These are phyloP conservation scores for Xenopus borealis DNA, from an alignment of 2,113 vertebrate species.

Conservation along the genomic window DNA sequence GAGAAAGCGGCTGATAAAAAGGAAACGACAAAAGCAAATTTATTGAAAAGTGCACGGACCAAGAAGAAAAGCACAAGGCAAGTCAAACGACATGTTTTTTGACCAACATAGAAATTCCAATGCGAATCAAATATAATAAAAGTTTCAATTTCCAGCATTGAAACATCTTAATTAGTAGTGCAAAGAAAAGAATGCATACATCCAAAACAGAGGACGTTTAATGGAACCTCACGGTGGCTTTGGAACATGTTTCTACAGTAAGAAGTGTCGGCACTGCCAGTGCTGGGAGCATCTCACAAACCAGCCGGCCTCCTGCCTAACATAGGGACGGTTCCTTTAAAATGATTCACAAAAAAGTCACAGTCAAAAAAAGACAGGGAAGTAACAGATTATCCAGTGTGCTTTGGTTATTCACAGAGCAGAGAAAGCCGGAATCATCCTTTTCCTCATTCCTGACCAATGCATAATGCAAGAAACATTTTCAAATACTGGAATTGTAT, in stretches of 20 bases:
- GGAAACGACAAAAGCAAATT: conserved; percentile 61
- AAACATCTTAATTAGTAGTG: conserved; percentile 72
- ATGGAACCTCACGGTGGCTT: neutral
- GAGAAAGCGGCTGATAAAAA: neutral
- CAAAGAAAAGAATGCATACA: conserved; percentile 62
- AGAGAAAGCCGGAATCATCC: neutral
- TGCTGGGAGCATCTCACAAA: conserved; percentile 2
- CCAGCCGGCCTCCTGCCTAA: neutral
- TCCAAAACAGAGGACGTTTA: conserved; percentile 52
- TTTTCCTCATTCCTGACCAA: too few relatives aligned
- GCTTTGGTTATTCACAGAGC: conserved; percentile 56
- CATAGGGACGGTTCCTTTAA: conserved; percentile 46
- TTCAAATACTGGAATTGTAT: neutral
- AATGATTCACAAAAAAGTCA: conserved; percentile 41
- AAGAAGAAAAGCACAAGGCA: conserved; percentile 61
- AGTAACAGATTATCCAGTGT: conserved; percentile 33
- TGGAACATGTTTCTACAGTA: conserved; percentile 1
- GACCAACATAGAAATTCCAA: conserved; percentile 59
- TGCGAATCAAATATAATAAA: conserved; percentile 68
- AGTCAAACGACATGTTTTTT: conserved; percentile 54
- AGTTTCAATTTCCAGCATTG: conserved; percentile 86
- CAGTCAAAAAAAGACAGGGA: conserved; percentile 33
- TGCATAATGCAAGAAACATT: too few relatives aligned
- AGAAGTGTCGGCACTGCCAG: conserved; percentile 40
- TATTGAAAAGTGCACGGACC: conserved; percentile 70